These are phyloP conservation scores for Pelosia muscerda DNA, from an alignment of 2,888 invertebrate genomes.

Conservation along the genomic window DNA sequence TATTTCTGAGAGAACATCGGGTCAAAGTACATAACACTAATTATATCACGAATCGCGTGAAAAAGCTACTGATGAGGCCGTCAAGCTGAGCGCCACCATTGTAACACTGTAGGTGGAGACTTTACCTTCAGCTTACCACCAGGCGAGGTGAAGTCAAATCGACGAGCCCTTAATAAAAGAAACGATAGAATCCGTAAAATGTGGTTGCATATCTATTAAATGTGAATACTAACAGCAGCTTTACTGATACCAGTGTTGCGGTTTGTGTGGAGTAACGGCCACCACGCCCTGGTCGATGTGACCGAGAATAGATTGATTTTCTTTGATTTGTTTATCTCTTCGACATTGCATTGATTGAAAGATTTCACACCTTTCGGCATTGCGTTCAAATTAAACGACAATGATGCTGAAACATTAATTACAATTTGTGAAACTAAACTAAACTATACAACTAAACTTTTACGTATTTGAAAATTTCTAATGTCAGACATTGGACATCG, in stretches of 20 bases:
- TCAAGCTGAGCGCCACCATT: too few species aligned
- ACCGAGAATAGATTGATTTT: conserved; percentile 89
- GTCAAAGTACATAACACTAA: too few species aligned
- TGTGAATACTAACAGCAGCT: conserved; percentile 53
- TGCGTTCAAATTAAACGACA: conserved; percentile 42
- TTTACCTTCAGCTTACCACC: too few species aligned
- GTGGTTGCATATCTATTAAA: too few species aligned
- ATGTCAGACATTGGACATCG: too few species aligned
- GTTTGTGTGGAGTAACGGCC: conserved; percentile 85
- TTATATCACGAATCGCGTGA: too few species aligned
- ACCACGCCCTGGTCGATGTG: conserved; percentile 89
- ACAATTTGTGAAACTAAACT: not conserved
- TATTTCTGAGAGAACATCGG: too few species aligned
- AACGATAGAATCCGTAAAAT: too few species aligned
- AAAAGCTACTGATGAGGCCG: not conserved
- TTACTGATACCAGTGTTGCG: conserved; percentile 45
- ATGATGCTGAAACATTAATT: conserved; percentile 35
- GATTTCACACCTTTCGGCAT: conserved; percentile 84
- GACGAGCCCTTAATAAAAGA: too few species aligned
- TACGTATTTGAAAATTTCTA: too few species aligned
- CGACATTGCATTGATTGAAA: conserved; percentile 78
- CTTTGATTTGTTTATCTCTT: conserved; percentile 74
- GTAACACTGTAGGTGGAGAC: too few species aligned
- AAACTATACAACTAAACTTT: too few species aligned
- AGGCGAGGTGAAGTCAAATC: not conserved